These are phyloP conservation scores for Hyposoter didymator DNA, from an alignment of 2,888 invertebrate genomes.

Conservation along the genomic window DNA sequence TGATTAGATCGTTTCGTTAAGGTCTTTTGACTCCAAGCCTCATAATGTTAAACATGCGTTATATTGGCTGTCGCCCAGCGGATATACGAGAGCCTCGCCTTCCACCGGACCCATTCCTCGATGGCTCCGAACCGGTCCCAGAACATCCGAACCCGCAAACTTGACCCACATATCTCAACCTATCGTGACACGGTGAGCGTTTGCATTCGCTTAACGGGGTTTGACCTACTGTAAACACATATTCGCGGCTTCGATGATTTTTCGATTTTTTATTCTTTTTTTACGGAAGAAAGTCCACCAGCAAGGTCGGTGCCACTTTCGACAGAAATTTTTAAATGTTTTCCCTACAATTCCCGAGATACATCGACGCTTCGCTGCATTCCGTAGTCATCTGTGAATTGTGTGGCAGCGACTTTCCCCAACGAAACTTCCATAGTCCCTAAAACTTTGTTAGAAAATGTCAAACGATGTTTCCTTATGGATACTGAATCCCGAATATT, in stretches of 20 bases:
- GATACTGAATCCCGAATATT: neutral
- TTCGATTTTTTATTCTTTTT: neutral
- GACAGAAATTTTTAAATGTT: neutral
- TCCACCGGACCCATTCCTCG: constrained; percentile 26
- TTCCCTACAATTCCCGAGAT: neutral
- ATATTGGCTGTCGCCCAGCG: constrained; percentile 1
- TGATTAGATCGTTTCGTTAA: neutral
- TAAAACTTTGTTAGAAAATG: neutral
- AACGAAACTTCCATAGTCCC: neutral
- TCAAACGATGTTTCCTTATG: neutral
- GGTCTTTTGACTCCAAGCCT: constrained; percentile 10
- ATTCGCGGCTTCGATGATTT: constrained; percentile 41
- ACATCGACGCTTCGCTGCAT: neutral
- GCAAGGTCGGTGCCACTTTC: constrained; percentile 14
- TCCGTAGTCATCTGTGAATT: neutral
- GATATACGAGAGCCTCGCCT: constrained; percentile 17
- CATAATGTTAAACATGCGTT: neutral
- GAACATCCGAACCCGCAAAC: constrained; percentile 68
- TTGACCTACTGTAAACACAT: constrained; percentile 65
- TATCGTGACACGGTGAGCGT: constrained; percentile 1
- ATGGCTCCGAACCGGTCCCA: constrained; percentile 46
- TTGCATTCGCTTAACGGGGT: constrained; percentile 26
- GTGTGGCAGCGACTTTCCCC: neutral
- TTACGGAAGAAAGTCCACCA: constrained; percentile 52
- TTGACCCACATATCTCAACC: constrained; percentile 67